Evolutionary conservation across 1,140 invertebrate species (phyloP), one percentile per base, ranked within the genome.

Genomic region (Meloidogyne chitwoodi): DNA sequence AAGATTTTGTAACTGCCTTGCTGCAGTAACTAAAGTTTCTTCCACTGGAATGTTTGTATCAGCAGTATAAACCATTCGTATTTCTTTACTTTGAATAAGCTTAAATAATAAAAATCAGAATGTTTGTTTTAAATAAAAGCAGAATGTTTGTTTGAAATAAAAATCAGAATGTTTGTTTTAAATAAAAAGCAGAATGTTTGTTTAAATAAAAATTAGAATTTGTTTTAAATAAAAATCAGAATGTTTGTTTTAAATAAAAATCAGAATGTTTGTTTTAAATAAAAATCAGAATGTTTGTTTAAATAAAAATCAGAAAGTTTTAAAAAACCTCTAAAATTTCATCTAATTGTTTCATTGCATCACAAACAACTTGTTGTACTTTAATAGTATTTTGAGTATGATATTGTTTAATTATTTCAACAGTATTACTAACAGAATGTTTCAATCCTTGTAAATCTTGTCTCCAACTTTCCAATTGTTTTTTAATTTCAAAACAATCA

Each of bases 251-350:
- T n/a, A n/a, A n/a, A n/a, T n/a, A n/a, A n/a, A n/a, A n/a, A n/a
- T n/a, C n/a, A n/a, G n/a, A n/a, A n/a, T n/a, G n/a, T 41, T 71
- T 71, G 1, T 62, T 1, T 11, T 48, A 14, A 31, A 3, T 31
- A 31, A 31, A 31, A 31, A 31, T 31, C 6, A 31, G 2, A 3
- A 3, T 31, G 11, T 62, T 71, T n/a, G 4, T 19, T 26, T 44
- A 48, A 71, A 68, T 5, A 24, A 71, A 71, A 24, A 0, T 71
- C 26, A 27, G 10, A 61, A 29, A 14, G 66, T 22, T 68, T 22
- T 38, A 76, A 6, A 29, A 27, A 62, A 76, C 76, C 75, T 76
- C 38, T 5, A 77, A n/a, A 24, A 77, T 78, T 68, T 77, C 76
- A 11, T 22, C 31, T 16, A 78, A 62, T 68, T 76, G 63, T 19